Evolutionary conservation across 2,888 invertebrate genomes (phyloP), one percentile per base, ranked within the genome.

Genomic region (Allophyes oxyacanthae): DNA sequence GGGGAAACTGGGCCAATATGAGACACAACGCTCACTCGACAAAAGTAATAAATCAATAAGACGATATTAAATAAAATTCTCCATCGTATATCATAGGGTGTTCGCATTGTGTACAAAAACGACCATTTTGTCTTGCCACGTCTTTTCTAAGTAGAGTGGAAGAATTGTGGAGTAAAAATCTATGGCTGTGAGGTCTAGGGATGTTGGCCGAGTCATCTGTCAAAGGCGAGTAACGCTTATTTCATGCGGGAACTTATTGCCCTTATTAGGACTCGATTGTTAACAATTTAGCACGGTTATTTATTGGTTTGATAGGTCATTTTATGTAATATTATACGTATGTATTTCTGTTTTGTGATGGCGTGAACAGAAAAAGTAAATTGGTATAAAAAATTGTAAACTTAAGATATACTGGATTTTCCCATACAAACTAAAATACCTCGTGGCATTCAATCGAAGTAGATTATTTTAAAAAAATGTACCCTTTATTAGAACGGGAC

Each of bases 31-130:
- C 65, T 76, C 76, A 72, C 72, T 76, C 75, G 63, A 79, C 77
- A 76, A 77, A 57, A 78, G 79, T 82, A 75, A 91, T 91, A 92
- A 91, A 91, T 92, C 91, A 91, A 91, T 91, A 90, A 83, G 79
- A 80, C 82, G 83, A 89, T 92, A 91, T 92, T 91, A 89, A 91
- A 92, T 91, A 90, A 91, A 77, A 90, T 89, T 87, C 85, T 83
- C 85, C 82, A 79, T 78, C 85, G 84, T 90, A 89, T 88, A 90
- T 90, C 88, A 87, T 79, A 84, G 80, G 79, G 83, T 81, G 83
- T 84, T 62, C 67, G 55, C 54, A 75, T 75, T 75, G 73, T 84
- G 77, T 81, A 81, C 81, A 85, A 85, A 86, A 86, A 84, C 79
- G 82, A 69, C 91, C 89, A 84, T 50, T 65, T 38, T 78, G 59